Percentiles rank a stretch among this genome's conserved stretches.
phyloP scores from a whole-genome alignment of 2,888 invertebrate genomes.

The Meteorus colon region DNA sequence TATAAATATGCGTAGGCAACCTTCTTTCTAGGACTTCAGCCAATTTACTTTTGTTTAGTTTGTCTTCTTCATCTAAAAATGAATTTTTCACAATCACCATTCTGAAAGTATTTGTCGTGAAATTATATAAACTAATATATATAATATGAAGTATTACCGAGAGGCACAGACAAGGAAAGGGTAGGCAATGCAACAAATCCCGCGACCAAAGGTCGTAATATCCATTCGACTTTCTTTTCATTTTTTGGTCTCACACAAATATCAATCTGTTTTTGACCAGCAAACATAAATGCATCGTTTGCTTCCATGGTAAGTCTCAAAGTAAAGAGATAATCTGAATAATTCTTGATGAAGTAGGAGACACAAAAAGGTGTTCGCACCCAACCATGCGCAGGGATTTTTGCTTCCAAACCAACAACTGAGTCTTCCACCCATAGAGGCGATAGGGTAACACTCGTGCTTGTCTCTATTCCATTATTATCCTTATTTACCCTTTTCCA shows the following conservation, averaged over 20 bases:
- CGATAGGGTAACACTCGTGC: constrained; percentile 76
- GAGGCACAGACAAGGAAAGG: constrained; percentile 73
- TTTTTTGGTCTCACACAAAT: constrained; percentile 77
- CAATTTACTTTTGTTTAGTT: constrained; percentile 74
- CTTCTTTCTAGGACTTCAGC: constrained; percentile 77
- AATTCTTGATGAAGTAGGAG: constrained; percentile 82
- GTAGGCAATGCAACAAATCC: constrained; percentile 78
- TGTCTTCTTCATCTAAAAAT: constrained; percentile 66
- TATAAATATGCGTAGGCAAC: constrained; percentile 80
- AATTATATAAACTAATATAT: constrained; percentile 11
- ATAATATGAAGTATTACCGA: constrained; percentile 58
- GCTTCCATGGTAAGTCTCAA: constrained; percentile 85
- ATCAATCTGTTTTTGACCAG: constrained; percentile 89
- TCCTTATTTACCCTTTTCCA: constrained; percentile 73
- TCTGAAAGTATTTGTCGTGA: too few species aligned
- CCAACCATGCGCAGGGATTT: constrained; percentile 84
- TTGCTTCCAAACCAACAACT: constrained; percentile 77
- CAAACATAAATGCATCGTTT: constrained; percentile 94
- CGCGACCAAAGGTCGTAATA: constrained; percentile 82
- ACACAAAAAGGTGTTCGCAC: constrained; percentile 83
- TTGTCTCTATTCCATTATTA: constrained; percentile 63
- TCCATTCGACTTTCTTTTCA: constrained; percentile 80
- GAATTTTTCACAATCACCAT: too few species aligned
- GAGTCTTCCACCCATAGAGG: constrained; percentile 78
- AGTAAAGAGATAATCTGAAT: constrained; percentile 82